These are phyloP conservation scores for Mus spicilegus DNA, from an alignment of 2,113 vertebrate species.

Conservation along the genomic window DNA sequence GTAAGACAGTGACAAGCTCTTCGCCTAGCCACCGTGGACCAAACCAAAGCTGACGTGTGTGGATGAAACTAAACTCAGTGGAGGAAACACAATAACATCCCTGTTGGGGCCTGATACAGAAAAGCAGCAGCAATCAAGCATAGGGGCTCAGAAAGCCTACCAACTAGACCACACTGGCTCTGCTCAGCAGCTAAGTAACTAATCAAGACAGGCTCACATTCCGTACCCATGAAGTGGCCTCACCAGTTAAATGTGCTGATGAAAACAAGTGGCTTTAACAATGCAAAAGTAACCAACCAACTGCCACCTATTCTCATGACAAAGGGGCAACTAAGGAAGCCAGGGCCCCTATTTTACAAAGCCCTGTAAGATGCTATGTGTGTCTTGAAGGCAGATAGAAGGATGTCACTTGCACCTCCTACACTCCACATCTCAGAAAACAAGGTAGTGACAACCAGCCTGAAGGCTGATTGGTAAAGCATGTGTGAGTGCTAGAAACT, in stretches of 20 bases:
- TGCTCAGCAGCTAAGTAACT: neutral
- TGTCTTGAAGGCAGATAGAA: neutral
- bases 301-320: neutral
- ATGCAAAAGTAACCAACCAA: neutral
- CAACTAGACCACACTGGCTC: slow-evolving; percentile 28
- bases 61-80: neutral
- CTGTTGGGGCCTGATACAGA: neutral
- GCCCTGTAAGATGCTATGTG: neutral
- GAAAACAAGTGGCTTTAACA: slow-evolving; percentile 55
- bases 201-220: slow-evolving; percentile 17
- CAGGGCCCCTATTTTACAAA: neutral
- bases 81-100: slow-evolving; percentile 2
- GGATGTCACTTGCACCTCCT: neutral
- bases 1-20: neutral
- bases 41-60: neutral
- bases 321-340: neutral
- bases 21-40: neutral
- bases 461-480: neutral
- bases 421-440: neutral
- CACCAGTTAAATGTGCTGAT: neutral
- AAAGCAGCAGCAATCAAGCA: slow-evolving; percentile 2
- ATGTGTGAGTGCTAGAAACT: slow-evolving; percentile 15
- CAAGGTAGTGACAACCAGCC: neutral
- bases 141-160: neutral
- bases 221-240: neutral